Percentiles rank a stretch among this genome's conserved stretches.
Evolutionary conservation across 2,797 vertebrate genomes (phyloP).

Genomic region (Novumbra hubbsi): DNA sequence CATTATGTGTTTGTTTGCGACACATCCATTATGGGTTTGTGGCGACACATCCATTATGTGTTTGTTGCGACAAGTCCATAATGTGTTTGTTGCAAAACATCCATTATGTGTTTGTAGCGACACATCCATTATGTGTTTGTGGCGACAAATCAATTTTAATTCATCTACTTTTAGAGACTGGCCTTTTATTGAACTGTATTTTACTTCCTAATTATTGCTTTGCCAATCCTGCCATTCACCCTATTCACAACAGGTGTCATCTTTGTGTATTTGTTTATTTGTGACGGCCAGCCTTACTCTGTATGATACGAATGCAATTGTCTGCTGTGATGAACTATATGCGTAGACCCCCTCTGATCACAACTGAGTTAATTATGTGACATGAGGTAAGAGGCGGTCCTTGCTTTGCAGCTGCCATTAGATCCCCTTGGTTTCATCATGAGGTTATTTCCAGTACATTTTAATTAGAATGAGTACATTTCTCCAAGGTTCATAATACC

Average conservation of each 20-base stretch:
- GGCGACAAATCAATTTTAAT: too few species aligned
- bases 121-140: too few species aligned
- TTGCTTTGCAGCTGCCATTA: background rate
- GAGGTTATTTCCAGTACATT: slow-evolving; percentile 41
- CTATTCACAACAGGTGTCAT: background rate
- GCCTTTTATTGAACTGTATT: background rate
- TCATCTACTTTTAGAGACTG: background rate
- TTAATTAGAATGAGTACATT: slow-evolving; percentile 54
- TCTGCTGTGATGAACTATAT: slow-evolving; percentile 1
- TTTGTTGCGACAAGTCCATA: too few species aligned
- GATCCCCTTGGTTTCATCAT: background rate
- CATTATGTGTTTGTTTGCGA: too few species aligned
- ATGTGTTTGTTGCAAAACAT: too few species aligned
- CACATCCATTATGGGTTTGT: too few species aligned
- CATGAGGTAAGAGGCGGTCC: background rate
- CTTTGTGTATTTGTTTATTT: background rate
- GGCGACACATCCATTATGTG: too few species aligned
- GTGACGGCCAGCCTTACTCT: too few species aligned
- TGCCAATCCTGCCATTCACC: background rate
- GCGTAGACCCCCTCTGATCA: slow-evolving; percentile 4
- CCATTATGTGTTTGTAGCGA: too few species aligned
- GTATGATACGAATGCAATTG: too few species aligned
- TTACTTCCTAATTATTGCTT: background rate
- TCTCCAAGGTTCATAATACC: slow-evolving; percentile 52
- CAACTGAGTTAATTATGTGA: background rate